These are phyloP conservation scores for Eleutherodactylus coqui DNA, from an alignment of 2,797 vertebrate genomes.

Conservation along the genomic window DNA sequence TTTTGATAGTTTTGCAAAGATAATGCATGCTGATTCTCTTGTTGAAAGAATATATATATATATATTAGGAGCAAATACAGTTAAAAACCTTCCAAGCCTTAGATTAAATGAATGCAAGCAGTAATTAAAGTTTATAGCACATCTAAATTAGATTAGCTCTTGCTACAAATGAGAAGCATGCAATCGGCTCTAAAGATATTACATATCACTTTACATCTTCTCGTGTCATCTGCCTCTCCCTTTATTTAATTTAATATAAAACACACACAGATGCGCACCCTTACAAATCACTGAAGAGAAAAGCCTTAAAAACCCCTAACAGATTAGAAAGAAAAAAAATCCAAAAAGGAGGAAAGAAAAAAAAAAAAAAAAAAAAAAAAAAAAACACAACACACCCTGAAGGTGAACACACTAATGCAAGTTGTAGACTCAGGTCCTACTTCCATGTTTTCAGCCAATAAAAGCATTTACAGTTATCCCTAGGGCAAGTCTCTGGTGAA, in stretches of 20 bases:
- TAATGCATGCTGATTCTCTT: neutral
- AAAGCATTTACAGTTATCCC: neutral
- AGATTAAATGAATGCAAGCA: too few relatives aligned
- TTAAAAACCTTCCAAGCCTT: neutral
- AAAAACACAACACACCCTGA: neutral
- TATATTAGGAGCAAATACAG: neutral
- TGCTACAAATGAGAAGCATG: neutral
- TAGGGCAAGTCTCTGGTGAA: neutral
- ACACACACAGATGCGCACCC: neutral
- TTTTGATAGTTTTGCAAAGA: neutral
- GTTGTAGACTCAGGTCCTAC: constrained; percentile 8
- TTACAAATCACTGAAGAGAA: constrained; percentile 12
- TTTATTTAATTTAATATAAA: too few relatives aligned
- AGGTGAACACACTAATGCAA: constrained; percentile 32
- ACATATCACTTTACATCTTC: too few relatives aligned
- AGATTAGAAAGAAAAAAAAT: neutral
- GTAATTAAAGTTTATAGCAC: too few relatives aligned
- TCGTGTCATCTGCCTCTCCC: too few relatives aligned
- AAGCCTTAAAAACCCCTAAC: neutral
- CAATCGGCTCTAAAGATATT: neutral
- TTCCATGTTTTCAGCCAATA: constrained; percentile 29
- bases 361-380: neutral
- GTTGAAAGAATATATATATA: too few relatives aligned
- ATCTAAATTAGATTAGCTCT: neutral
- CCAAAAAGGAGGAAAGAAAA: neutral